A percentile compares a stretch with the other conserved stretches of the same genome.
Evolutionary conservation across 1,140 invertebrate species (phyloP).

Genomic region (Sarcophaga peregrina): DNA sequence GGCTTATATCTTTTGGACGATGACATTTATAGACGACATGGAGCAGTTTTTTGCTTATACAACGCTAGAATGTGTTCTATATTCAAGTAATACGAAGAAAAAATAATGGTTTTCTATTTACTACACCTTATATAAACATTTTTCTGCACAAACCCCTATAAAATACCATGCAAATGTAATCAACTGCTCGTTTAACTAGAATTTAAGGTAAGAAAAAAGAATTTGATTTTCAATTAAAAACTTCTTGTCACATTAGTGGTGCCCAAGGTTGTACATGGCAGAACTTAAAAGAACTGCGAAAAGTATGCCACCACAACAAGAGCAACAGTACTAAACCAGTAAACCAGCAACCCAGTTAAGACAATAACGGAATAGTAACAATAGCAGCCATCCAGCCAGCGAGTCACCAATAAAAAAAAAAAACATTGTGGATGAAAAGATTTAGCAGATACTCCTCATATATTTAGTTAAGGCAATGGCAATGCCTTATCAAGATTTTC

Average conservation of each 20-base stretch:
- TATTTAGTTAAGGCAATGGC: slow-evolving; percentile 18
- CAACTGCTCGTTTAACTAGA: no score
- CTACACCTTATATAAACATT: no score
- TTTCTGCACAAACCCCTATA: no score
- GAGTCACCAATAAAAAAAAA: background rate
- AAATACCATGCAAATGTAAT: no score
- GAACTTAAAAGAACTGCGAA: background rate
- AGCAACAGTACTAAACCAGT: background rate
- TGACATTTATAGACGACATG: no score
- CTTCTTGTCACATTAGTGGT: background rate
- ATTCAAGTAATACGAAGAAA: no score
- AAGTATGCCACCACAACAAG: background rate
- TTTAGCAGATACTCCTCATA: background rate
- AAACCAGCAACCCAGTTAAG: slow-evolving; percentile 31
- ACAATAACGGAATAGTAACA: slow-evolving; percentile 14
- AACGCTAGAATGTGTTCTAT: no score
- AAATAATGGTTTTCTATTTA: no score
- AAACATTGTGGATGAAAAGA: slow-evolving; percentile 24
- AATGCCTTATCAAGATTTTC: slow-evolving; percentile 17
- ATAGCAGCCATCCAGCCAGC: background rate
- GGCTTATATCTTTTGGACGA: no score
- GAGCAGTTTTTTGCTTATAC: no score
- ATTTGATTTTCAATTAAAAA: background rate
- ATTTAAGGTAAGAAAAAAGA: no score
- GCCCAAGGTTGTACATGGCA: background rate